phyloP scores from a whole-genome alignment of 1,140 invertebrate genomes.

The Oryzaephilus surinamensis region DNA sequence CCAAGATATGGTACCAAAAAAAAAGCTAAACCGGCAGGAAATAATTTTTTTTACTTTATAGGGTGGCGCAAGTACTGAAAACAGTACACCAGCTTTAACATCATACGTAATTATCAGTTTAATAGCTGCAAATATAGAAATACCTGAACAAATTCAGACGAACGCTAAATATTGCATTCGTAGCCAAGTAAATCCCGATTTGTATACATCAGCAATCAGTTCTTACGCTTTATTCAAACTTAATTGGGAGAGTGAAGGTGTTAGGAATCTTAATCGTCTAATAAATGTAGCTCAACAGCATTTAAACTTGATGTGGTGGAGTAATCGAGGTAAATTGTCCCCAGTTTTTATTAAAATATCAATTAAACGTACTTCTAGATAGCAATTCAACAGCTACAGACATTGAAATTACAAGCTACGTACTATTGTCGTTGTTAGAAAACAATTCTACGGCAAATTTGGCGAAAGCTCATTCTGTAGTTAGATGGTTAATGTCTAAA shows the following conservation, averaged over 20 bases:
- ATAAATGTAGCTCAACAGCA: slow-evolving; percentile 18
- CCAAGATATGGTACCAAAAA: slow-evolving; percentile 44
- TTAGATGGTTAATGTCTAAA: slow-evolving; percentile 56
- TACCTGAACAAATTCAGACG: slow-evolving; percentile 34
- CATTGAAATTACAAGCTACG: slow-evolving; percentile 63
- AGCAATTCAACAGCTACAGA: slow-evolving; percentile 18
- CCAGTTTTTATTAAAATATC: slow-evolving; percentile 3
- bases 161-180: slow-evolving; percentile 46
- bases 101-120: slow-evolving; percentile 53
- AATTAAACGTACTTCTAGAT: background rate
- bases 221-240: slow-evolving; percentile 52
- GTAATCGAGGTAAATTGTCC: slow-evolving; percentile 17
- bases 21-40: too few species aligned
- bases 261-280: slow-evolving; percentile 20
- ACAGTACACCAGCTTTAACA: slow-evolving; percentile 43
- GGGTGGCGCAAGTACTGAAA: slow-evolving; percentile 49
- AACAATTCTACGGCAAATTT: slow-evolving; percentile 46
- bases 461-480: slow-evolving; percentile 41
- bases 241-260: slow-evolving; percentile 24
- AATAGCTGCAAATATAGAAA: slow-evolving; percentile 43
- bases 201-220: slow-evolving; percentile 47
- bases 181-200: slow-evolving; percentile 24
- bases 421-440: slow-evolving; percentile 46
- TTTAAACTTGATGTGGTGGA: slow-evolving; percentile 31
- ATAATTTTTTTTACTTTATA: slow-evolving; percentile 15